These are phyloP conservation scores for Rhinoraja longicauda DNA, from an alignment of 2,797 vertebrate genomes.

Conservation along the genomic window DNA sequence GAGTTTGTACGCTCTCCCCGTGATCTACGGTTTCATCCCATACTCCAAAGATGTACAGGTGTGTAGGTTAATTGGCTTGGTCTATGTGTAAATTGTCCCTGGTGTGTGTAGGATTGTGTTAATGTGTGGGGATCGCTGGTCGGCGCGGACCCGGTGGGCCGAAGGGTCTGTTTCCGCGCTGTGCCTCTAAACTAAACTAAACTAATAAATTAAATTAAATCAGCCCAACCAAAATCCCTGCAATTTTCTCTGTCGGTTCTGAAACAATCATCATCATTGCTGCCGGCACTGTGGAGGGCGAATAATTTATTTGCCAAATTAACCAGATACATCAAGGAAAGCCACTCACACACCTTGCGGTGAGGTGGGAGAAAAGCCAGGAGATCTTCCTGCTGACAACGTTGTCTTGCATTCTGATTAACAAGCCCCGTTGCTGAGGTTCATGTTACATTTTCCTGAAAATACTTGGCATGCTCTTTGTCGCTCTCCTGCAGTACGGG, in stretches of 20 bases:
- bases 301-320: not conserved
- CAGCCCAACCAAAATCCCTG: too few species aligned
- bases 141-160: too few species aligned
- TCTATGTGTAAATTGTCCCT: too few species aligned
- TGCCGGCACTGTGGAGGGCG: not conserved
- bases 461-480: not conserved
- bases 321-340: not conserved
- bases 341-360: not conserved
- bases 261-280: not conserved
- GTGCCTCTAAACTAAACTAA: too few species aligned
- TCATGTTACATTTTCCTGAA: conserved; percentile 8
- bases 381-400: not conserved
- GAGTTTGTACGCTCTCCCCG: too few species aligned
- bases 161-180: too few species aligned
- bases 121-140: too few species aligned
- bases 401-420: not conserved
- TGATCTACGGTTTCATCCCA: too few species aligned
- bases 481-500: not conserved
- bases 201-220: too few species aligned
- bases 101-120: too few species aligned
- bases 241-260: not conserved
- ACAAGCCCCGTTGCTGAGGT: not conserved
- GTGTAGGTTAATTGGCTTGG: too few species aligned
- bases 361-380: not conserved
- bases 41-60: too few species aligned